Evolutionary conservation across 2,888 invertebrate species (phyloP), one percentile per base, ranked within the genome.

Genomic region (Cantharis nigra): DNA sequence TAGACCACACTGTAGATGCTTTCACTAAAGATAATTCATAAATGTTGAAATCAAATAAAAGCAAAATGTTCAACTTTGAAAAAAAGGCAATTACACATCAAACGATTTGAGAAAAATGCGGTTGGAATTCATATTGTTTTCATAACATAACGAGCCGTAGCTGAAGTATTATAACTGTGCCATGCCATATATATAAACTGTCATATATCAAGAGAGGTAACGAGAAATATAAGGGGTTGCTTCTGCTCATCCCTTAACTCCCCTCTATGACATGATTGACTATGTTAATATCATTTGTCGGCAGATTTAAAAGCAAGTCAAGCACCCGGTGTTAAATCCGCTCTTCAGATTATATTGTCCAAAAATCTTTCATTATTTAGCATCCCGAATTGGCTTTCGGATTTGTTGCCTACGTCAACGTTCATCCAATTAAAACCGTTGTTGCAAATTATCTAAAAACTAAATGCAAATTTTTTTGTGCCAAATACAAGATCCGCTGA

Each of bases 101-200:
- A 88, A 88, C 88, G 86, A 83, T 85, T 86, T 83, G 85, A 82
- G 86, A 88, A 88, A 88, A 88, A 88, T 88, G 87, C 86, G 88
- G 86, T 87, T 80, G 88, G 88, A 88, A 88, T 88, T 88, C 88
- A 88, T 88, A 88, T 88, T 88, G 88, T 88, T 88, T 88, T 88
- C 88, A 88, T 87, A 87, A 86, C 87, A 83, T 86, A 85, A 86
- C 86, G 85, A 85, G 84, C 82, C 84, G 83, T 84, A 84, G 85
- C 84, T 84, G 79, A 75, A 67, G 84, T 75, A 78, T 80, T 81
- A 78, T 81, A 84, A 78, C 78, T 74, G 84, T 81, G 82, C 82
- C 83, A 82, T 84, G 85, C 49, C 26, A 67, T 64, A 64, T 82
- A 83, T 85, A 85, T 86, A 85, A 85, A 86, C 85, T 86, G 86